These are phyloP conservation scores for Luperina testacea DNA, from an alignment of 2,888 invertebrate genomes.

Conservation along the genomic window DNA sequence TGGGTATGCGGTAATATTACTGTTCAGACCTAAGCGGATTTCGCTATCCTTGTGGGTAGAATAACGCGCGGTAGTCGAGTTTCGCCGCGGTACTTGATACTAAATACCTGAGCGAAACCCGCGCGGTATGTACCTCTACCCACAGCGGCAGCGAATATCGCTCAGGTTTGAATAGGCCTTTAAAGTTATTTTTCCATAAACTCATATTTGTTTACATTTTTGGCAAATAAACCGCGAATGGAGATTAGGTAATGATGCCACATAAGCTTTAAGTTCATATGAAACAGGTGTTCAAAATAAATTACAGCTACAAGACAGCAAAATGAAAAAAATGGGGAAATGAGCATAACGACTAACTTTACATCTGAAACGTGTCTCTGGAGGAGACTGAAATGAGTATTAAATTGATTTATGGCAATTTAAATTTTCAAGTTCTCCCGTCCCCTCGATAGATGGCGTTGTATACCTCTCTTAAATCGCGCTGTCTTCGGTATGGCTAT, in stretches of 20 bases:
- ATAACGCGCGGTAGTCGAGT: too few relatives aligned
- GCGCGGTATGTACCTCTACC: too few relatives aligned
- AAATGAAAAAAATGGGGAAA: background rate
- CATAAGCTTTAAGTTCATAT: background rate
- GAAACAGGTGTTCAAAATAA: background rate
- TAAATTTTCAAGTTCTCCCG: background rate
- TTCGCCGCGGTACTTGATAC: too few relatives aligned
- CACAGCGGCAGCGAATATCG: too few relatives aligned
- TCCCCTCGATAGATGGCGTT: slow-evolving; percentile 31
- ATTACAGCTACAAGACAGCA: background rate
- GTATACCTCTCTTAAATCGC: slow-evolving; percentile 1
- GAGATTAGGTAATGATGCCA: background rate
- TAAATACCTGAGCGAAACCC: too few relatives aligned
- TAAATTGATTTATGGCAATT: background rate
- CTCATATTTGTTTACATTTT: too few relatives aligned
- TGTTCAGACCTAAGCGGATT: too few relatives aligned
- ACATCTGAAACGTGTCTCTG: background rate
- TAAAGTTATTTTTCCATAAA: too few relatives aligned
- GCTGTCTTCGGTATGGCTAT: background rate
- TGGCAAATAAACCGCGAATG: too few relatives aligned
- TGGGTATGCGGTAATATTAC: too few relatives aligned
- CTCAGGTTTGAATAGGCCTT: too few relatives aligned
- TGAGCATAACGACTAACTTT: background rate
- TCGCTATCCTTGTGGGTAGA: too few relatives aligned
- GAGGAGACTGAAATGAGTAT: background rate